phyloP scores from a whole-genome alignment of 2,888 invertebrate genomes.

The Drosophila subquinaria region DNA sequence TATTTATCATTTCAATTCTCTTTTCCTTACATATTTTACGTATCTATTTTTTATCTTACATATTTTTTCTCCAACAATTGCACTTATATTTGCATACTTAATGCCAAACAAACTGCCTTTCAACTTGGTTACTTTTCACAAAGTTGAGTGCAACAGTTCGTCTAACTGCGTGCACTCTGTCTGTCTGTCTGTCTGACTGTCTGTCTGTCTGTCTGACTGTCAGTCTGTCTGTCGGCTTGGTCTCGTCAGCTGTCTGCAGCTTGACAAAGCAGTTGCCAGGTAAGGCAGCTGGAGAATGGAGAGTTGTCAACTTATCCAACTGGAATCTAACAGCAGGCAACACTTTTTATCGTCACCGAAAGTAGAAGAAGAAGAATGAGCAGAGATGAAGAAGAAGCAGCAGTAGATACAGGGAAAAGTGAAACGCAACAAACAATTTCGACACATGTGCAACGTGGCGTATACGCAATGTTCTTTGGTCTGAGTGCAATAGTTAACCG shows the following conservation, averaged over 20 bases:
- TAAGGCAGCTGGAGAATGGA: constrained; percentile 6
- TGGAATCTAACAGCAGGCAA: constrained; percentile 31
- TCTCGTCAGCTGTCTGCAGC: constrained; percentile 22
- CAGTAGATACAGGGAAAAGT: constrained; percentile 34
- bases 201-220: constrained; percentile 1
- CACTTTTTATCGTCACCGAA: constrained; percentile 16
- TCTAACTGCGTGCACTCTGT: constrained; percentile 3
- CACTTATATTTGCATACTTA: constrained; percentile 1
- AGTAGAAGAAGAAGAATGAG: constrained; percentile 24
- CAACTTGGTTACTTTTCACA: not conserved
- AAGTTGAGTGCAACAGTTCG: constrained; percentile 6
- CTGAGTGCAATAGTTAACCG: constrained; percentile 43
- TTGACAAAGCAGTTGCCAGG: constrained; percentile 34
- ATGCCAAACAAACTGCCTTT: not conserved
- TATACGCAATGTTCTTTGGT: constrained; percentile 64
- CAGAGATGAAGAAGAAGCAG: not conserved
- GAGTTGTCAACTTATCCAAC: constrained; percentile 30
- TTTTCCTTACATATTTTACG: not conserved
- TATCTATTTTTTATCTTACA: too few relatives aligned
- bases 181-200: not conserved
- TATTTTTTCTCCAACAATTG: not conserved
- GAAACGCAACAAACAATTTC: constrained; percentile 52
- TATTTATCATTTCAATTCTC: not conserved
- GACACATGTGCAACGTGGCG: constrained; percentile 69
- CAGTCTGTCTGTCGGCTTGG: constrained; percentile 1